Base-by-base conservation (phyloP, 2,113 vertebrate species). In the Silurus meridionalis region DNA sequence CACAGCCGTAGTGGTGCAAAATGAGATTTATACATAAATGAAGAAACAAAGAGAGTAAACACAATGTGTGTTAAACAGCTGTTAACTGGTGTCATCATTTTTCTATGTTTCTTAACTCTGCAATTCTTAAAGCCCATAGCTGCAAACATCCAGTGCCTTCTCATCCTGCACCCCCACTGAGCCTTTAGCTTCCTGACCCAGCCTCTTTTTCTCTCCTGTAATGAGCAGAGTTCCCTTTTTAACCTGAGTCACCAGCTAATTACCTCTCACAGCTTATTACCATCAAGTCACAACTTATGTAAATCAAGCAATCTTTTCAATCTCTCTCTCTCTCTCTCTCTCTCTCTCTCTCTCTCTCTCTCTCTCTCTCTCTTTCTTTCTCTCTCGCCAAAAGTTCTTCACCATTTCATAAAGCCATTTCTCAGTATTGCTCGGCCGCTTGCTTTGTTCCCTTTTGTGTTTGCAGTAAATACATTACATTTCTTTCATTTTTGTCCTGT, bases 241-340 rank as follows among this genome's bases (percentile, higher is more conserved):
- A 88, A 89, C 83, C 87, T 88, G 72, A 74, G 80, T 53, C 86
- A 78, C 87, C 66, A 64, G 72, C 83, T 83, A 87, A 84, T 90
- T 87, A 82, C 50, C 80, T 79, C 88, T 78, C 83, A 80, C 84
- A 82, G 85, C 87, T 90, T 84, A 84, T 91, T 90, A 89, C 79
- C 83, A 82, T 78, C 64, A 77, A 90, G 84, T 87, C 87, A 80
- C 78, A 87, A 82, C 81, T 89, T 88, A 90, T 87, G 87, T 75
- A 90, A 87, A 91, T 89, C 80, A 67, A 82, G 86, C 83, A 64
- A 78, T 85, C 85, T 86, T 84, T 15, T 83, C n/a, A 69, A 25
- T 46, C 69, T 28, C 21, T 77, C 64, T 80, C 77, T 48, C 53
- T 85, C 63, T 69, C 53, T 66, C 3, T 63, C 46, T 79, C 61